Evolutionary conservation across 2,797 vertebrate genomes (phyloP), one percentile per base, ranked within the genome.

Genomic region (Lates japonicus): DNA sequence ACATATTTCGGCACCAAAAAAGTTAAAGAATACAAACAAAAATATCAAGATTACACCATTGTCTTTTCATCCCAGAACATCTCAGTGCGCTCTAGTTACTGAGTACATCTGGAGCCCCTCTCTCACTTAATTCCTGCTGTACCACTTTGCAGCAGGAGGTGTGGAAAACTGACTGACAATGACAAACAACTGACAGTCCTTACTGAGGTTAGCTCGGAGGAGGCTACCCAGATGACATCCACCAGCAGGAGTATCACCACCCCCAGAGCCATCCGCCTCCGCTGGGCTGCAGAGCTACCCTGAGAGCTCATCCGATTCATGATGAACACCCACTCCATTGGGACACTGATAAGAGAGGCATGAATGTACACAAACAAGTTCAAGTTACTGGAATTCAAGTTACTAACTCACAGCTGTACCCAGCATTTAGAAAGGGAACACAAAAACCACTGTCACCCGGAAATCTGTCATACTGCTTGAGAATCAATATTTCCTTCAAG

Each of bases 161-260:
- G 39, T 51, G 17, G n/a, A 69, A 74, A 79, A 59, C 14, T n/a
- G 55, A 51, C 8, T 8, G 31, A 75, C 8, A 20, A 22, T 31
- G 52, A 69, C 8, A 29, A 25, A 42, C n/a, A n/a, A n/a, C n/a
- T n/a, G n/a, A n/a, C n/a, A n/a, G 51, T 54, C 19, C 97, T 93
- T 95, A 99, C 98, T 33, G 97, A 96, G 66, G 97, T 98, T 57
- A 99, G 96, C 81, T 99, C 98, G 1, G 98, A 99, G 14, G 98
- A 99, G 17, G 96, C 98, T 2, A 99, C 98, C 98, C 98, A 99
- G 88, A 99, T 98, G 73, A 99, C 94, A 7, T 99, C 98, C 77
- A 99, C 98, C 29, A 99, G 95, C 74, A 99, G 95, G 57, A 99
- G 96, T 86, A 99, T 96, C 67, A 97, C 93, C 76, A 99, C 96